These are phyloP conservation scores for Epirrhoe tristata DNA, from an alignment of 2,888 invertebrate genomes.

Conservation along the genomic window DNA sequence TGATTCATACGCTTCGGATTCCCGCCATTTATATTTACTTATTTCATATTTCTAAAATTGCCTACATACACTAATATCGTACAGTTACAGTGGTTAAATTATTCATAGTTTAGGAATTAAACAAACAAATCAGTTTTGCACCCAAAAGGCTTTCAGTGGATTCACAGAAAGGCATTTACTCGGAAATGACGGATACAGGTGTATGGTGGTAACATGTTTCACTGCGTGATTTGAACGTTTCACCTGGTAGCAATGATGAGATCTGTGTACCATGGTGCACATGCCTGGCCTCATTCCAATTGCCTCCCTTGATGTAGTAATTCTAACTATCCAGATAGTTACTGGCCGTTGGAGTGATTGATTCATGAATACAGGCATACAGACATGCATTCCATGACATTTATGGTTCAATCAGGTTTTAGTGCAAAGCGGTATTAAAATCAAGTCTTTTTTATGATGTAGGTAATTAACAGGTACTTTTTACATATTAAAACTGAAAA, in stretches of 20 bases:
- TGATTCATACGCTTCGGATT: too few species aligned
- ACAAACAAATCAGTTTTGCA: not conserved
- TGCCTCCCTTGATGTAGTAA: constrained; percentile 14
- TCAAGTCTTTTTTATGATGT: not conserved
- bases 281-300: constrained; percentile 13
- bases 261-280: constrained; percentile 3
- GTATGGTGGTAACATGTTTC: constrained; percentile 4
- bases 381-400: not conserved
- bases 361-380: not conserved
- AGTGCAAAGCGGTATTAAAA: too few species aligned
- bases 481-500: too few species aligned
- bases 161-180: not conserved
- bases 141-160: not conserved
- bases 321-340: constrained; percentile 7
- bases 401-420: too few species aligned
- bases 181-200: not conserved
- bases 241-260: constrained; percentile 5
- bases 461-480: not conserved
- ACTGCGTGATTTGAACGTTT: not conserved
- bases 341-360: not conserved
- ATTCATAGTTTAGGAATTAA: too few species aligned
- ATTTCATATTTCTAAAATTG: too few species aligned
- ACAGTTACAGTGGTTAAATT: too few species aligned
- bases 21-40: too few species aligned
- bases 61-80: too few species aligned